These are phyloP conservation scores for Clytia hemisphaerica DNA, from an alignment of 30 jellyfish, hydroid and myxozoan species.

Conservation along the genomic window DNA sequence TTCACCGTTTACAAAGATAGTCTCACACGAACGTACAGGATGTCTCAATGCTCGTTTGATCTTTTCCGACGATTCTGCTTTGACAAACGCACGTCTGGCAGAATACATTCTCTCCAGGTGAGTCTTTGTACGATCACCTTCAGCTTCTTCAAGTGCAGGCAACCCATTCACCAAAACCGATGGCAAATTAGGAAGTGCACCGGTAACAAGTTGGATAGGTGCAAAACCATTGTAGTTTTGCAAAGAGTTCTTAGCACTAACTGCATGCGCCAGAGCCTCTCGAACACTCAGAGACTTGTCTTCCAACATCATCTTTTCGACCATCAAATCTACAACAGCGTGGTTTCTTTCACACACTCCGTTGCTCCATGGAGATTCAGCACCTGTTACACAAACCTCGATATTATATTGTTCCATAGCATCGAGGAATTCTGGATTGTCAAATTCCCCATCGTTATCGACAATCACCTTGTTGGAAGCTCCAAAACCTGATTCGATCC, in stretches of 20 bases:
- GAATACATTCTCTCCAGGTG: slow-evolving; percentile 12
- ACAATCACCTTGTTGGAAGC: slow-evolving; percentile 20
- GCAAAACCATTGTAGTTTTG: slow-evolving; percentile 7
- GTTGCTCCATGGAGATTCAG: slow-evolving; percentile 13
- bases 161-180: slow-evolving; percentile 13
- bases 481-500: slow-evolving; percentile 26
- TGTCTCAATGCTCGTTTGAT: slow-evolving; percentile 6
- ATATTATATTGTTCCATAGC: slow-evolving; percentile 20
- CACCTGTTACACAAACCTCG: slow-evolving; percentile 16
- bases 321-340: slow-evolving; percentile 17
- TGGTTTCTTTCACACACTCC: slow-evolving; percentile 23
- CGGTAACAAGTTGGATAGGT: slow-evolving; percentile 4
- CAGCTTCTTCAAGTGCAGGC: slow-evolving; percentile 33
- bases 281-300: neutral
- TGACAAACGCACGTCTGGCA: slow-evolving; percentile 25
- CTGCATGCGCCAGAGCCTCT: slow-evolving; percentile 5
- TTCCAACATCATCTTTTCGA: slow-evolving; percentile 17
- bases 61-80: slow-evolving; percentile 31
- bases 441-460: slow-evolving; percentile 23
- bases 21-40: slow-evolving; percentile 12
- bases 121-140: neutral
- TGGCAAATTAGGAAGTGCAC: slow-evolving; percentile 6
- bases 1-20: neutral
- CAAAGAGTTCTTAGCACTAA: slow-evolving; percentile 3
- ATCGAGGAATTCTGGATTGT: slow-evolving; percentile 22